Evolutionary conservation across 2,888 invertebrate species (phyloP).

Genomic region (Malthinus flaveolus): DNA sequence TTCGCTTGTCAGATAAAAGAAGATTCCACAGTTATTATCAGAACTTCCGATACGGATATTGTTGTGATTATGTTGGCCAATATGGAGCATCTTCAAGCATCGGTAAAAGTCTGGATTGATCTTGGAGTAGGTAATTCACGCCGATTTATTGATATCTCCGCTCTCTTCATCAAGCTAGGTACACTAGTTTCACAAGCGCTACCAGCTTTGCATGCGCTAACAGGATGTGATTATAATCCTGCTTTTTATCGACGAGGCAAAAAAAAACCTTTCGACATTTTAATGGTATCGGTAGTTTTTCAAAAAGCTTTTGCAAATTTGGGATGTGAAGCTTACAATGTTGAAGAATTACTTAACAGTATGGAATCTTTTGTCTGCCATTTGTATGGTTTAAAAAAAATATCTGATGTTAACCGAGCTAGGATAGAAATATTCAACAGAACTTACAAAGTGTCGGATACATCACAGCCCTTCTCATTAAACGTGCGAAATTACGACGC

Average conservation of each 20-base stretch:
- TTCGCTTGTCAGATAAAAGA: slow-evolving; percentile 28
- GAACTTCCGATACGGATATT: slow-evolving; percentile 31
- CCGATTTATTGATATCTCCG: slow-evolving; percentile 32
- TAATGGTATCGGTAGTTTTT: slow-evolving; percentile 1
- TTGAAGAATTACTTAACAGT: too few species aligned
- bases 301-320: background rate
- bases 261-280: slow-evolving; percentile 23
- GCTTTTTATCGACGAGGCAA: slow-evolving; percentile 31
- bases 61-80: slow-evolving; percentile 33
- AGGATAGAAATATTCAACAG: too few species aligned
- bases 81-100: slow-evolving; percentile 32
- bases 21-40: slow-evolving; percentile 23
- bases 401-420: too few species aligned
- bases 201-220: slow-evolving; percentile 34
- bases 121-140: slow-evolving; percentile 31
- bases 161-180: slow-evolving; percentile 30
- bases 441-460: too few species aligned
- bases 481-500: too few species aligned
- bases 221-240: slow-evolving; percentile 33
- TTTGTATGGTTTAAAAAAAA: too few species aligned
- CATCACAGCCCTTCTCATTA: too few species aligned
- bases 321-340: too few species aligned
- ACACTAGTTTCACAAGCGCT: slow-evolving; percentile 24
- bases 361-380: too few species aligned
- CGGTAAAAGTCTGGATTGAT: slow-evolving; percentile 31